Conservation (phyloP, 2,113 vertebrate species). For the Cariama cristata region DNA sequence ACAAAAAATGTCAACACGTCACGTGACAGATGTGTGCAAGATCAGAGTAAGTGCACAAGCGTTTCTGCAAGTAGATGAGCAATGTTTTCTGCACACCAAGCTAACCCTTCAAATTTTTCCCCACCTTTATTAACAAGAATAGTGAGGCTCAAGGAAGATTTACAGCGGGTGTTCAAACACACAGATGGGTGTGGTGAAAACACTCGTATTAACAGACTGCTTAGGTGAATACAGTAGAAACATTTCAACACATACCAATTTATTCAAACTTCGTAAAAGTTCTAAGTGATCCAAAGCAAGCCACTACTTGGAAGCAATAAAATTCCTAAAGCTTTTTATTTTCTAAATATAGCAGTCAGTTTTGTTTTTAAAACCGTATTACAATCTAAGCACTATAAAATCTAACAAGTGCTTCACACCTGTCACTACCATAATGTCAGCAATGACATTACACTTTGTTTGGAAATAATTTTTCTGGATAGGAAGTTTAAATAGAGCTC, state of each 20-base stretch:
- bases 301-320: neutral
- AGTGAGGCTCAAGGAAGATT: neutral
- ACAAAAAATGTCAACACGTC: neutral
- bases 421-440: neutral
- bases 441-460: neutral
- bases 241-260: slow-evolving; percentile 17
- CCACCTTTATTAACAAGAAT: neutral
- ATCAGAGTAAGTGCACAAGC: neutral
- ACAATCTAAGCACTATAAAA: neutral
- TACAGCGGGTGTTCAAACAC: neutral
- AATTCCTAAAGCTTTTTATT: slow-evolving; percentile 18
- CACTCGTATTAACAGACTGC: slow-evolving; percentile 1
- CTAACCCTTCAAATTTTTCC: neutral
- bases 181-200: neutral
- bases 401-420: neutral
- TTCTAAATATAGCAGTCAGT: neutral
- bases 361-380: neutral
- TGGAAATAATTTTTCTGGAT: neutral
- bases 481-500: neutral
- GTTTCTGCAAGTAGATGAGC: neutral
- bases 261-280: slow-evolving; percentile 9
- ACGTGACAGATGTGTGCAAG: neutral
- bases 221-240: neutral
- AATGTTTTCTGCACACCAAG: neutral
- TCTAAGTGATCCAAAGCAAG: neutral